These are phyloP conservation scores for Lepidurus couesii DNA, from an alignment of 1,140 invertebrate genomes.

Conservation along the genomic window DNA sequence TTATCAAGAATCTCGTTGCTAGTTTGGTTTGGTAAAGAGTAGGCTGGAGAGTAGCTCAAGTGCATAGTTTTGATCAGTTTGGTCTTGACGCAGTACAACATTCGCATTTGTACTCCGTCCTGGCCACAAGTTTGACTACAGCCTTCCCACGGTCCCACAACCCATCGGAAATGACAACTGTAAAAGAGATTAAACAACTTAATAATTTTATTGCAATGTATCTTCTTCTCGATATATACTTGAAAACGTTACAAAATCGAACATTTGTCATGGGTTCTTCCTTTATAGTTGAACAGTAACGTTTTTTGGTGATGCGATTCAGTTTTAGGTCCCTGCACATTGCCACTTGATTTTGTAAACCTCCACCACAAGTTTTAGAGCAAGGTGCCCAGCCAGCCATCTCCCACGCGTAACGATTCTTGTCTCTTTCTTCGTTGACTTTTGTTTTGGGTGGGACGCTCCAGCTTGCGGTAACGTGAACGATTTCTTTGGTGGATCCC, in stretches of 20 bases:
- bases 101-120: slow-evolving; percentile 53
- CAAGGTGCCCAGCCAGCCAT: slow-evolving; percentile 53
- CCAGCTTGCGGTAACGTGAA: slow-evolving; percentile 34
- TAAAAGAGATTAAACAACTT: slow-evolving; percentile 33
- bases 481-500: slow-evolving; percentile 40
- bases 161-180: slow-evolving; percentile 59
- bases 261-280: slow-evolving; percentile 45
- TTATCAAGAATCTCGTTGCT: not conserved
- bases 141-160: slow-evolving; percentile 56
- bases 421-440: slow-evolving; percentile 37
- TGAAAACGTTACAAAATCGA: slow-evolving; percentile 51
- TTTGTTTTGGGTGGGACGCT: slow-evolving; percentile 29
- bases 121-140: slow-evolving; percentile 58
- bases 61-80: slow-evolving; percentile 36
- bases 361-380: slow-evolving; percentile 53
- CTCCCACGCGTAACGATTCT: slow-evolving; percentile 50
- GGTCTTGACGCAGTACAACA: slow-evolving; percentile 57
- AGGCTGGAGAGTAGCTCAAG: slow-evolving; percentile 26
- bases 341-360: slow-evolving; percentile 47
- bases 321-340: slow-evolving; percentile 49
- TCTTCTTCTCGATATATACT: slow-evolving; percentile 41
- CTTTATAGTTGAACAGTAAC: slow-evolving; percentile 45
- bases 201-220: not conserved
- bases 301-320: slow-evolving; percentile 47
- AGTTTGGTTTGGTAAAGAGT: not conserved